Percentiles rank a stretch among this genome's conserved stretches.
These are phyloP conservation scores for Taenaris catops DNA, from an alignment of 2,888 invertebrate species.

Conservation along the genomic window DNA sequence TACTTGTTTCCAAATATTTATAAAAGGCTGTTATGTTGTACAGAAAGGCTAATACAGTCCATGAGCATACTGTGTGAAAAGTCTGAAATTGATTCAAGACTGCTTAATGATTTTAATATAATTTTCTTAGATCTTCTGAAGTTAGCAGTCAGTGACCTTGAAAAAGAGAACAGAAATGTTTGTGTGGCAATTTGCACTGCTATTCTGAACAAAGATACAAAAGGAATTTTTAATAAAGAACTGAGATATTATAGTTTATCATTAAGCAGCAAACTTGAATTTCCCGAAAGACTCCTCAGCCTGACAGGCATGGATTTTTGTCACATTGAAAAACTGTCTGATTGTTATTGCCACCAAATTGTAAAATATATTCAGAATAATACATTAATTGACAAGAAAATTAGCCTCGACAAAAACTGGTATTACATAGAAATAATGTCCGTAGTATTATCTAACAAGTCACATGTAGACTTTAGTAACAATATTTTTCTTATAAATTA, in stretches of 20 bases:
- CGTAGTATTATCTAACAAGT: slow-evolving; percentile 40
- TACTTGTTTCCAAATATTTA: slow-evolving; percentile 39
- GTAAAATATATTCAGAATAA: slow-evolving; percentile 31
- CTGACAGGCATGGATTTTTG: slow-evolving; percentile 40
- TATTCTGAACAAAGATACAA: slow-evolving; percentile 37
- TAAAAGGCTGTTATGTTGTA: slow-evolving; percentile 36
- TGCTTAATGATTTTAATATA: slow-evolving; percentile 42
- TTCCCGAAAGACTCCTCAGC: slow-evolving; percentile 39
- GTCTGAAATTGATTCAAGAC: slow-evolving; percentile 39
- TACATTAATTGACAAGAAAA: slow-evolving; percentile 14
- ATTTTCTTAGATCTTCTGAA: slow-evolving; percentile 38
- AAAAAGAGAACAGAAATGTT: slow-evolving; percentile 31
- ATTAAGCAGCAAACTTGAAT: slow-evolving; percentile 37
- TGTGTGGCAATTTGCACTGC: slow-evolving; percentile 42
- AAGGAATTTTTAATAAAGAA: slow-evolving; percentile 41
- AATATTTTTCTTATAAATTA: slow-evolving; percentile 44
- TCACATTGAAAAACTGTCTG: slow-evolving; percentile 45
- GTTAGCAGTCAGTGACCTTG: slow-evolving; percentile 26
- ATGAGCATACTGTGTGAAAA: slow-evolving; percentile 49
- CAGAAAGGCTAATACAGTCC: slow-evolving; percentile 46
- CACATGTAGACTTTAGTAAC: slow-evolving; percentile 36
- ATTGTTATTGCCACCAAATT: slow-evolving; percentile 43
- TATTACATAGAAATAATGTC: slow-evolving; percentile 42
- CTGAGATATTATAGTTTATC: slow-evolving; percentile 47
- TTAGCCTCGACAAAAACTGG: slow-evolving; percentile 41